Base-by-base conservation (phyloP, 1,140 invertebrate genomes). In the Bombus picipes region DNA sequence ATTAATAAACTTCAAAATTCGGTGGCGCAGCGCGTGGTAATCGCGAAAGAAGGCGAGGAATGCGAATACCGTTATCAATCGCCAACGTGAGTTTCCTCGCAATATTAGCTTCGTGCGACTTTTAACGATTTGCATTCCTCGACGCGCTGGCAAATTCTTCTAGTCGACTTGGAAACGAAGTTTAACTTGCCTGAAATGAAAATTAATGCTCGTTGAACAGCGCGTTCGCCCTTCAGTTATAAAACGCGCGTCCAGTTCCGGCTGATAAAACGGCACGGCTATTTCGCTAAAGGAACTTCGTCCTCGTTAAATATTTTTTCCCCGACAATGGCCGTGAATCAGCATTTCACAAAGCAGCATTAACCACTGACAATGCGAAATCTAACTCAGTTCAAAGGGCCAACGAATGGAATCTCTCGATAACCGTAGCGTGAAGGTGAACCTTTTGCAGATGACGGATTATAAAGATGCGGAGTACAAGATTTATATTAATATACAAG, bases 41-140 rank as follows among this genome's bases (percentile, higher is more conserved):
- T 34, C 32, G 8, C 4, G 32, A 37, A 68, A 37, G 10, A 59
- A 6, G 28, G 37, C 82, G 86, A 28, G 25, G 28, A 41, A 71
- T 22, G 71, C 8, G 28, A 47, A 3, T 13, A 9, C 15, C n/a
- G 9, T 47, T 73, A 41, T 28, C 39, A 41, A 15, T 25, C 25
- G 39, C 37, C 37, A 28, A 25, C 37, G 2, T 5, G 25, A 39
- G n/a, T 75, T 75, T 34, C 18, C 18, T 34, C 89, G 89, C 91
- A 85, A 88, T 89, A 91, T 92, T 88, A 91, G 75, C 28, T 18
- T 85, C 81, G 66, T 81, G 88, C 81, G 81, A 90, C 89, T 88
- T 78, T 85, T 79, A 88, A 92, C 85, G 87, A 92, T 91, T 90
- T 89, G 83, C 81, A 89, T 91, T 90, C 80, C 83, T 39, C 37